These are phyloP conservation scores for Gallinago media DNA, from an alignment of 2,113 vertebrate species.

Conservation along the genomic window DNA sequence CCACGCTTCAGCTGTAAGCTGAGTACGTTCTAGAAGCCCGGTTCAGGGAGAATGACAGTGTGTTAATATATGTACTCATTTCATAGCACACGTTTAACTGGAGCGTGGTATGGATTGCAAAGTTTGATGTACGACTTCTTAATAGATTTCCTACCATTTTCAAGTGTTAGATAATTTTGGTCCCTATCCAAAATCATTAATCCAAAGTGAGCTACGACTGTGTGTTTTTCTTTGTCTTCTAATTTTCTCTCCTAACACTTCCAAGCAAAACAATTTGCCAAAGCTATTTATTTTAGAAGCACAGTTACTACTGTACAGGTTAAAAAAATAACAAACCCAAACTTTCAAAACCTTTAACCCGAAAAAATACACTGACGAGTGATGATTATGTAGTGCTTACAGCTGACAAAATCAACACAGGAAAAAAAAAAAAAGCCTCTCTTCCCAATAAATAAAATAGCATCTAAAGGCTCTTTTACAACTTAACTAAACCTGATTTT, in stretches of 20 bases:
- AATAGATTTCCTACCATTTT: not conserved
- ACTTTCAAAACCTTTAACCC: not conserved
- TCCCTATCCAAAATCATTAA: conserved; percentile 13
- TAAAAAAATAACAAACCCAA: not conserved
- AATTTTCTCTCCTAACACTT: not conserved
- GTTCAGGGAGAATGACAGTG: not conserved
- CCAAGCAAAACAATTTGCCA: not conserved
- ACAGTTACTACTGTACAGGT: not conserved
- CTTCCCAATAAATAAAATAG: not conserved
- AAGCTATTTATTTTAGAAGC: not conserved
- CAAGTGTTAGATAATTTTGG: conserved; percentile 9
- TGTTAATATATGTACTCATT: not conserved
- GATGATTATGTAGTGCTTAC: not conserved
- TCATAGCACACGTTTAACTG: not conserved
- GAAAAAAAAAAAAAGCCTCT: not conserved
- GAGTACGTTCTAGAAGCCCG: not conserved
- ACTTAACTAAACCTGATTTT: not conserved
- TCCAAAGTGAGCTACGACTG: not conserved
- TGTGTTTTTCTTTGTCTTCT: not conserved
- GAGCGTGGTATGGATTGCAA: not conserved
- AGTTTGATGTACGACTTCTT: not conserved
- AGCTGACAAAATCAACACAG: not conserved
- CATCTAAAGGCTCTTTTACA: not conserved
- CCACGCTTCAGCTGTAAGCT: not conserved
- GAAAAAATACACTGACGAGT: not conserved